Percentiles rank a stretch among this genome's conserved stretches.
These are phyloP conservation scores for Porphyrio hochstetteri DNA, from an alignment of 2,113 vertebrate species.

Conservation along the genomic window DNA sequence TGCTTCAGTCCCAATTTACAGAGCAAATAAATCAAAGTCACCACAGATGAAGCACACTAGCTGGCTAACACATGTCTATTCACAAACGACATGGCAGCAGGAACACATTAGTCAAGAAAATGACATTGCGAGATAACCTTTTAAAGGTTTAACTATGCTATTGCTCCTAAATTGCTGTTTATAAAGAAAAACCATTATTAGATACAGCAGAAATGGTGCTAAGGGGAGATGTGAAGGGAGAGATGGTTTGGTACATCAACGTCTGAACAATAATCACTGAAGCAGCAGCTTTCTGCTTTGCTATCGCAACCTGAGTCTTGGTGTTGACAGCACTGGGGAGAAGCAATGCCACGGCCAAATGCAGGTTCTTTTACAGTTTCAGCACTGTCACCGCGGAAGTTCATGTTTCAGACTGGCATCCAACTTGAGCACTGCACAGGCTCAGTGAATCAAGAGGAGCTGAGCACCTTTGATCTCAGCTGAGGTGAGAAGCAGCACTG, in stretches of 20 bases:
- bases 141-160: constrained; percentile 45
- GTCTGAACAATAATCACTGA: constrained; percentile 22
- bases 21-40: constrained; percentile 93
- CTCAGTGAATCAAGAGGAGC: neutral
- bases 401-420: neutral
- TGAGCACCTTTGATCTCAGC: fast-evolving
- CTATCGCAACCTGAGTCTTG: neutral
- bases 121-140: constrained; percentile 72
- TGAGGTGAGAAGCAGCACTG: fast-evolving
- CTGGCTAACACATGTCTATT: constrained; percentile 80
- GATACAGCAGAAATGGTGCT: neutral
- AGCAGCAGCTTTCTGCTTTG: neutral
- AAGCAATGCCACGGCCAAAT: neutral
- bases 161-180: constrained; percentile 61
- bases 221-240: neutral
- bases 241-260: neutral
- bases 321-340: constrained; percentile 22
- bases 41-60: constrained; percentile 72
- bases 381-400: neutral
- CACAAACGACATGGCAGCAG: constrained; percentile 78
- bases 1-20: constrained; percentile 88
- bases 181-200: constrained; percentile 54
- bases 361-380: neutral
- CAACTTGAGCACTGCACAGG: neutral
- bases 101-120: constrained; percentile 69